Conservation (phyloP, 1,140 invertebrate genomes). For the Drosophila mayri region DNA sequence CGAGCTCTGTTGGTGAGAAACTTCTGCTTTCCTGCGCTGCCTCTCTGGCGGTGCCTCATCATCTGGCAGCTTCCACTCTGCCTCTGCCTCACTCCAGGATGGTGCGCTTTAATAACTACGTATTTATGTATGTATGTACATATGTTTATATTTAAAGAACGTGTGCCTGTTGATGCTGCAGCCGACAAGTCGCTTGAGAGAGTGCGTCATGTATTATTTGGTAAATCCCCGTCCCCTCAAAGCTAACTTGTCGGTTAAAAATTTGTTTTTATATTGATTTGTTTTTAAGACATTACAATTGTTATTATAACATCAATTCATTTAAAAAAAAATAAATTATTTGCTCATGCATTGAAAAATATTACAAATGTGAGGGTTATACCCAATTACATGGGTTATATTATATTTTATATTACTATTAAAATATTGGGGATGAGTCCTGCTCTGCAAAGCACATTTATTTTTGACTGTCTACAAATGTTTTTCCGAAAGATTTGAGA, state of each 20-base stretch:
- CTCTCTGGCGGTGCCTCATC: conserved; percentile 28
- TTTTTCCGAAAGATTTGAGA: too few species aligned
- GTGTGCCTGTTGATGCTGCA: conserved; percentile 38
- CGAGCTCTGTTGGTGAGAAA: conserved; percentile 11
- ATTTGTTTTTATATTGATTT: not conserved
- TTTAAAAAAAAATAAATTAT: too few species aligned
- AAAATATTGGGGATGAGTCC: too few species aligned
- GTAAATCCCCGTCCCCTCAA: not conserved
- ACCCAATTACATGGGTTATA: too few species aligned
- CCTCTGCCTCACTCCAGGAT: conserved; percentile 50
- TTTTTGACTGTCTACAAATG: too few species aligned
- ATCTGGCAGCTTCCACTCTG: conserved; percentile 50
- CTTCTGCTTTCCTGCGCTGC: conserved; percentile 17
- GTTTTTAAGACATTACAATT: not conserved
- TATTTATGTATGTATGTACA: too few species aligned
- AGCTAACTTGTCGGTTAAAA: not conserved
- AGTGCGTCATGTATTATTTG: conserved; percentile 50
- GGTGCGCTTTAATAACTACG: conserved; percentile 60
- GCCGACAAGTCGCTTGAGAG: conserved; percentile 65
- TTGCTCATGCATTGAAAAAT: too few species aligned
- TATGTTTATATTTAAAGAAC: conserved; percentile 12
- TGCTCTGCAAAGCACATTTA: too few species aligned
- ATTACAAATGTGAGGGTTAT: too few species aligned
- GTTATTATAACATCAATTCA: too few species aligned
- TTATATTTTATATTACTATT: too few species aligned